Evolutionary conservation across 30 jellyfish, hydroid and myxozoan genomes (phyloP).

Genomic region (Aurelia aurita complex sp. Pacific): DNA sequence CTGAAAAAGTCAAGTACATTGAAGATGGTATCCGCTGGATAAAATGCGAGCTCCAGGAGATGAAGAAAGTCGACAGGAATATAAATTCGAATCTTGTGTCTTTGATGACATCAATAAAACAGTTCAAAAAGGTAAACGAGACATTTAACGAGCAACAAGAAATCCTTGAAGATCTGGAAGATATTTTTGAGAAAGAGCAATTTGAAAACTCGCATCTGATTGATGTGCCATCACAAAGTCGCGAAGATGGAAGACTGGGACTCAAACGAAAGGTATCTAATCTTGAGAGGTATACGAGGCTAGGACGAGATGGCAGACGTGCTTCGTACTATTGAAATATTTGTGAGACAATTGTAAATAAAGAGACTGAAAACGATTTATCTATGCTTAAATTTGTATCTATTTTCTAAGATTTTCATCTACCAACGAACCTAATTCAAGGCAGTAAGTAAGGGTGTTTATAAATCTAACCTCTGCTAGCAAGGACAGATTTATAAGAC

Average conservation of each 20-base stretch:
- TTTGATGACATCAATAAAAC: background rate
- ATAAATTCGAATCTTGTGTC: background rate
- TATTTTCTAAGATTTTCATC: too few species aligned
- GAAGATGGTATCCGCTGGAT: constrained; percentile 37
- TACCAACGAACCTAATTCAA: too few species aligned
- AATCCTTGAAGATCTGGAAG: constrained; percentile 46
- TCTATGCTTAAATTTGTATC: too few species aligned
- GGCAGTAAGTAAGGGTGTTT: too few species aligned
- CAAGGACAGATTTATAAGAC: too few species aligned
- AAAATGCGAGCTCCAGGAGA: constrained; percentile 3
- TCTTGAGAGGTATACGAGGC: constrained; percentile 28
- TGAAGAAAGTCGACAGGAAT: constrained; percentile 15
- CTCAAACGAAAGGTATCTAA: constrained; percentile 37
- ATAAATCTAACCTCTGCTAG: too few species aligned
- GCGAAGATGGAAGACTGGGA: constrained; percentile 10
- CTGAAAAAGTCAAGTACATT: background rate
- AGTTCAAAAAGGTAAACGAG: constrained; percentile 5
- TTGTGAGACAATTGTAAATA: too few species aligned
- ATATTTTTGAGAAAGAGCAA: constrained; percentile 30
- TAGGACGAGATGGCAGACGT: constrained; percentile 40
- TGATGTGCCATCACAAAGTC: constrained; percentile 16
- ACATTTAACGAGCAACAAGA: constrained; percentile 44
- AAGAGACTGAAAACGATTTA: too few species aligned
- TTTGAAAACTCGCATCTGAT: constrained; percentile 24
- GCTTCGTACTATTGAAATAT: constrained; percentile 33